Evolutionary conservation across 2,113 vertebrate species (phyloP).

Genomic region (Apistogramma diplotaenia): DNA sequence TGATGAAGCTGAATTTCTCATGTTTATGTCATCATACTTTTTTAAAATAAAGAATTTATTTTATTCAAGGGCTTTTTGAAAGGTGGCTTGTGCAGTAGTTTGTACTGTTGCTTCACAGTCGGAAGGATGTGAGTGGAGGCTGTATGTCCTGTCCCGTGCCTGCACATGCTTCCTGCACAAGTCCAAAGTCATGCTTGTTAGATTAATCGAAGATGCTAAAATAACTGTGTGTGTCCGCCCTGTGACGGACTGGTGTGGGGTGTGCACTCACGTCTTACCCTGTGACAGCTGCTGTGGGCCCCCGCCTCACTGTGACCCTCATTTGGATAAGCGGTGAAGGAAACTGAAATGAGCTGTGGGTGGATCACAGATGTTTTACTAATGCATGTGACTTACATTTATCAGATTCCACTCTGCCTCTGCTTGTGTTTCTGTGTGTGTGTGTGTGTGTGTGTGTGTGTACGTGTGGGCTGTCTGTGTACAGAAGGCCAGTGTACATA

Average conservation of each 20-base stretch:
- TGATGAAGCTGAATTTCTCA: neutral
- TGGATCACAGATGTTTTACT: conserved; percentile 48
- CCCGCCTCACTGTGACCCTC: too few relatives aligned
- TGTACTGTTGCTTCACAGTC: neutral
- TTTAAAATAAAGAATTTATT: too few relatives aligned
- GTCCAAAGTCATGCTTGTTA: neutral
- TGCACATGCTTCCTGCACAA: neutral
- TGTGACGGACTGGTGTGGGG: neutral
- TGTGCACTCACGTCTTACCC: neutral
- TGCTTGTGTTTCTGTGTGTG: conserved; percentile 16
- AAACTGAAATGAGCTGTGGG: conserved; percentile 42
- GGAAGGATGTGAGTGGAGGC: neutral
- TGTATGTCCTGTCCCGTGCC: neutral
- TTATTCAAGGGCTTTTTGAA: neutral
- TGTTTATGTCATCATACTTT: neutral
- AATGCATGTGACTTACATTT: conserved; percentile 57
- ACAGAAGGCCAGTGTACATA: conserved; percentile 49
- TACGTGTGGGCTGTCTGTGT: conserved; percentile 39
- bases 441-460: conserved; percentile 1
- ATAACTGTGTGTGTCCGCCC: neutral
- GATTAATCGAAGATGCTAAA: neutral
- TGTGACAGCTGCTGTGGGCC: neutral
- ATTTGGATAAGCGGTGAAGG: neutral
- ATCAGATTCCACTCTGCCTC: conserved; percentile 62
- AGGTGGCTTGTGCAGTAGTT: neutral